Conservation (phyloP, 2,797 vertebrate species). For the Chelon auratus region DNA sequence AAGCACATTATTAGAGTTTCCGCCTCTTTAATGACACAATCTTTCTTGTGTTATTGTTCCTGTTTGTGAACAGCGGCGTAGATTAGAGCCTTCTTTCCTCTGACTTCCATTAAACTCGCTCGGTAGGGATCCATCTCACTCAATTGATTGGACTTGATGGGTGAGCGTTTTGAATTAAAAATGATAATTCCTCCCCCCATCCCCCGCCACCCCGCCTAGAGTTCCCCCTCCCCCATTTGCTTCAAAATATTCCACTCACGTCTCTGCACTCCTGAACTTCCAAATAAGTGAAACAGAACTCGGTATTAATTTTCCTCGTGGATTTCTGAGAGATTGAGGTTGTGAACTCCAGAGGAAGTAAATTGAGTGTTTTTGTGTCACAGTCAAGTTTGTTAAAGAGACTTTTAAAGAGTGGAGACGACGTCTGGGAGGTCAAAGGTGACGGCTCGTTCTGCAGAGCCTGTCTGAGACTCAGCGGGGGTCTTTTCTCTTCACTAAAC, state of each 20-base stretch:
- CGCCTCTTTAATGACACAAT: conserved; percentile 18
- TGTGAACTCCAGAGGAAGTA: conserved; percentile 16
- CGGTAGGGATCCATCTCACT: conserved; percentile 37
- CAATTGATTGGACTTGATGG: conserved; percentile 30
- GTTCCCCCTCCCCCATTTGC: neutral
- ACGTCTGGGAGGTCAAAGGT: conserved; percentile 30
- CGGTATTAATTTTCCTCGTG: conserved; percentile 20
- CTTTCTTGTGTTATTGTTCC: neutral
- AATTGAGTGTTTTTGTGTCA: conserved; percentile 6
- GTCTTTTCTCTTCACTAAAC: conserved; percentile 18
- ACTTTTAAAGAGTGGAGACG: conserved; percentile 10
- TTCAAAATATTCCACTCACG: conserved; percentile 22
- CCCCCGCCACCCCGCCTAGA: too few species aligned
- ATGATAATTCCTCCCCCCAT: conserved; percentile 24
- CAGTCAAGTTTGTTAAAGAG: conserved; percentile 6
- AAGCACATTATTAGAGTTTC: too few species aligned
- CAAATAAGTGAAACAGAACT: conserved; percentile 12
- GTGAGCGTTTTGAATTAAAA: conserved; percentile 45
- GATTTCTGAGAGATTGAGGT: conserved; percentile 33
- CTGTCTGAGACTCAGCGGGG: conserved; percentile 18
- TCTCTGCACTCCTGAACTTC: conserved; percentile 27
- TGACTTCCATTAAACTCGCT: conserved; percentile 30
- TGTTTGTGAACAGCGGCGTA: conserved; percentile 3
- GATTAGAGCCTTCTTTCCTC: conserved; percentile 32
- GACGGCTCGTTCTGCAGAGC: neutral